Evolutionary conservation across 2,113 vertebrate genomes (phyloP).

Genomic region (Neogale vison): DNA sequence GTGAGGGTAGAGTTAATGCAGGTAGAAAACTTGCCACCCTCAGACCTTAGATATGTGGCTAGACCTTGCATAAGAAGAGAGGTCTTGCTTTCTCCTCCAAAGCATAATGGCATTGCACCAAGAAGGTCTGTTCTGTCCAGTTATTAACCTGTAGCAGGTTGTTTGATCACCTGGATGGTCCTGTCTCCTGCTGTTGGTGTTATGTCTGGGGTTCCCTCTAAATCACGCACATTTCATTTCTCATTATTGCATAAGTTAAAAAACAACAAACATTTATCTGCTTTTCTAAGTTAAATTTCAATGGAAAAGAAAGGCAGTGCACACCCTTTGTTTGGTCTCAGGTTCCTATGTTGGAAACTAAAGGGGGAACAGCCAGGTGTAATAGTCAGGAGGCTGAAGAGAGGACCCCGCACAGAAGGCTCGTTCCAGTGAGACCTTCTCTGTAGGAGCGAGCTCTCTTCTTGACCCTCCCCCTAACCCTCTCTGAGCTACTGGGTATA

Average conservation of each 20-base stretch:
- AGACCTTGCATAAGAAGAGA: background rate
- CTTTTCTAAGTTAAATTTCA: background rate
- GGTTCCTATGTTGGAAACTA: background rate
- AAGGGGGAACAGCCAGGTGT: background rate
- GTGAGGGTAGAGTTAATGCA: background rate
- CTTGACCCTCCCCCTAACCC: background rate
- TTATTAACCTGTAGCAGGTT: background rate
- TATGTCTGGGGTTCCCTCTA: background rate
- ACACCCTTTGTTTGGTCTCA: background rate
- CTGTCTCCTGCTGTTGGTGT: background rate
- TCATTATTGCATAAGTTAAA: background rate
- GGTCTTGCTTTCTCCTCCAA: background rate
- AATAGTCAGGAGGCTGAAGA: background rate
- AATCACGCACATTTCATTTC: background rate
- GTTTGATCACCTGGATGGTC: background rate
- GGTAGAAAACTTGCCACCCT: background rate
- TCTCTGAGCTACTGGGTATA: background rate
- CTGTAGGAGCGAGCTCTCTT: background rate
- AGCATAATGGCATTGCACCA: background rate
- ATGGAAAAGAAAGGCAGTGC: background rate
- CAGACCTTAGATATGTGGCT: background rate
- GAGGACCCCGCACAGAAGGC: rapidly evolving
- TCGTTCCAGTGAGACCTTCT: background rate
- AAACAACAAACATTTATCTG: background rate
- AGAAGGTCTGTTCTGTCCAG: background rate